Conservation (phyloP, 2,888 invertebrate genomes). For the Sesia apiformis region DNA sequence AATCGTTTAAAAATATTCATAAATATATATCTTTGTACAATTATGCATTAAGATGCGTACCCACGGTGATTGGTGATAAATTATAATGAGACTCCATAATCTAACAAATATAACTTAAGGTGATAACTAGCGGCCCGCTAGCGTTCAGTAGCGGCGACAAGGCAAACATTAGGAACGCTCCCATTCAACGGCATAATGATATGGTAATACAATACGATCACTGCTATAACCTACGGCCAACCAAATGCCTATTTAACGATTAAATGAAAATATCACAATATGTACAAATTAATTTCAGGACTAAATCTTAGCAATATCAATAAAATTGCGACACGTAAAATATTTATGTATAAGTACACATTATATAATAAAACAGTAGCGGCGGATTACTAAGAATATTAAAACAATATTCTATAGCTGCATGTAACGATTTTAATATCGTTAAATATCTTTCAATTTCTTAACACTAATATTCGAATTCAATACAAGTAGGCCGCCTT, state of each 20-base stretch:
- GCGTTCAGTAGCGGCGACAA: neutral
- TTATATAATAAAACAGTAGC: constrained; percentile 4
- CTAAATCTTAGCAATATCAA: constrained; percentile 55
- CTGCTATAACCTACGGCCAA: constrained; percentile 3
- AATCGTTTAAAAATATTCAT: constrained; percentile 69
- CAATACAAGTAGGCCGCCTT: constrained; percentile 26
- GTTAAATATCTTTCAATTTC: constrained; percentile 8
- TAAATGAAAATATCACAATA: constrained; percentile 73
- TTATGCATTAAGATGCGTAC: constrained; percentile 51
- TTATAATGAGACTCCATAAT: constrained; percentile 37
- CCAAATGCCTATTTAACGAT: constrained; percentile 54
- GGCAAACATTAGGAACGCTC: neutral
- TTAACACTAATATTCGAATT: constrained; percentile 27
- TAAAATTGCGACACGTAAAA: constrained; percentile 13
- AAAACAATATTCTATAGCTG: constrained; percentile 10
- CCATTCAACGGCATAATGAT: neutral
- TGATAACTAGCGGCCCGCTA: neutral
- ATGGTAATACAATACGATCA: constrained; percentile 6
- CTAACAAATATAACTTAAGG: constrained; percentile 23
- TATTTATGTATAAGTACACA: constrained; percentile 13
- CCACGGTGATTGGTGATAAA: constrained; percentile 37
- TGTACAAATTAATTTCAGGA: constrained; percentile 63
- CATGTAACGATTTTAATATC: too few relatives aligned
- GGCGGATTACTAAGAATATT: constrained; percentile 7
- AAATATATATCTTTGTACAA: constrained; percentile 73